A percentile compares a stretch with the other conserved stretches of the same genome.
Conservation (phyloP, 2,888 invertebrate genomes). For the Drosophila greeni region DNA sequence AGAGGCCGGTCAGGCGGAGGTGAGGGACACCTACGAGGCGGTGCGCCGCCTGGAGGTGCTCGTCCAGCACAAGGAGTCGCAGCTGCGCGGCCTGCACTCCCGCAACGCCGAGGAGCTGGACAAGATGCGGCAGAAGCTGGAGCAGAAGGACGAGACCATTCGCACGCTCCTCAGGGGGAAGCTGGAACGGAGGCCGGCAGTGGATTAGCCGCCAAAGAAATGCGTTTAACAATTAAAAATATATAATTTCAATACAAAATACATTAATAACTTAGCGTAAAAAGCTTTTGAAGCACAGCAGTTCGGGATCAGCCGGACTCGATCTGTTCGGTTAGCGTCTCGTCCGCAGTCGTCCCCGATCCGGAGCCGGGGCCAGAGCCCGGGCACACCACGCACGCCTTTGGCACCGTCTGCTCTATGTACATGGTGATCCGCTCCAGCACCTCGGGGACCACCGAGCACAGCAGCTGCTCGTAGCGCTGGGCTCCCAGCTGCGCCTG, state of each 20-base stretch:
- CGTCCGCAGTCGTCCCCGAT: constrained; percentile 29
- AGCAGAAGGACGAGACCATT: constrained; percentile 78
- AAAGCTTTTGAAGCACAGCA: constrained; percentile 72
- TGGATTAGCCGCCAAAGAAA: constrained; percentile 2
- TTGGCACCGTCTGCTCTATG: constrained; percentile 70
- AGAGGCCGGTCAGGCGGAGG: constrained; percentile 74
- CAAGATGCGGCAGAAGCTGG: constrained; percentile 73
- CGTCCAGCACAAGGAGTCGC: constrained; percentile 78
- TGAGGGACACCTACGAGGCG: constrained; percentile 76
- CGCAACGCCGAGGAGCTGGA: constrained; percentile 76
- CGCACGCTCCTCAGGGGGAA: constrained; percentile 70
- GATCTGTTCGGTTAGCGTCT: constrained; percentile 32
- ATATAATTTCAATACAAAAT: constrained; percentile 74
- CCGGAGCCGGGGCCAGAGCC: constrained; percentile 45
- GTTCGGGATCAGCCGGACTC: constrained; percentile 48
- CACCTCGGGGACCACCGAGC: constrained; percentile 86
- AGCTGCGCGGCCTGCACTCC: constrained; percentile 76
- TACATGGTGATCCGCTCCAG: constrained; percentile 82
- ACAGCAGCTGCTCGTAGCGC: constrained; percentile 86
- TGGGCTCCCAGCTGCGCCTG: constrained; percentile 87
- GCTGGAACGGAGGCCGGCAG: constrained; percentile 64
- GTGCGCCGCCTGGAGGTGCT: constrained; percentile 76
- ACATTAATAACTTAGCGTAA: constrained; percentile 70
- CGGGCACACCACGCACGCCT: constrained; percentile 67
- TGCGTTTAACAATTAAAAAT: constrained; percentile 66